phyloP scores from a whole-genome alignment of 2,888 invertebrate genomes.

The Hypselothyrea guttata region DNA sequence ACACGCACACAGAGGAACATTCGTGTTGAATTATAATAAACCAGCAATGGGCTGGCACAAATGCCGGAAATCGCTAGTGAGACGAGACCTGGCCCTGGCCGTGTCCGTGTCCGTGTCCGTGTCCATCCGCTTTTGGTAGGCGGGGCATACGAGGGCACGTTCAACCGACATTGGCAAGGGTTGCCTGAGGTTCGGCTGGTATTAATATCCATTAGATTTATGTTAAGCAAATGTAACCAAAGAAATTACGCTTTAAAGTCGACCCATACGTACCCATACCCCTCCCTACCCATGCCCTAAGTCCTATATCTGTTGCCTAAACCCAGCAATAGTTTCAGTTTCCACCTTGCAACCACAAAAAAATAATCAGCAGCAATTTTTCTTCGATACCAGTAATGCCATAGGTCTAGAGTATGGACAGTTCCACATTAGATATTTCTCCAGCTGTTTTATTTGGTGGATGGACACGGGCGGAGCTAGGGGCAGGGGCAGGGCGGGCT shows the following conservation, averaged over 20 bases:
- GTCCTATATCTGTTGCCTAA: background rate
- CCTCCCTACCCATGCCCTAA: background rate
- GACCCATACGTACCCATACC: background rate
- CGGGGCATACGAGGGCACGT: slow-evolving; percentile 68
- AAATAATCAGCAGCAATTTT: slow-evolving; percentile 30
- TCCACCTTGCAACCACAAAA: too few species aligned
- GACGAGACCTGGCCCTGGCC: slow-evolving; percentile 33
- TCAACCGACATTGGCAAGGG: slow-evolving; percentile 21
- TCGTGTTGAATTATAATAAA: slow-evolving; percentile 74
- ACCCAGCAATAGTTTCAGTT: background rate
- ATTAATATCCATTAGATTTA: slow-evolving; percentile 77
- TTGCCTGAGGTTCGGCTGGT: slow-evolving; percentile 45
- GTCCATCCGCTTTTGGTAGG: slow-evolving; percentile 44
- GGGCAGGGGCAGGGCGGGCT: too few species aligned
- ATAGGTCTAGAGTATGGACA: background rate
- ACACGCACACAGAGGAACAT: slow-evolving; percentile 28
- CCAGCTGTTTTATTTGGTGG: slow-evolving; percentile 68
- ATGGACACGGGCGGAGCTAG: too few species aligned
- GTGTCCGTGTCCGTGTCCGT: too few species aligned
- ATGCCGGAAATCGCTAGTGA: slow-evolving; percentile 72
- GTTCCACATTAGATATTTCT: slow-evolving; percentile 62
- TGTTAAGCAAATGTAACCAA: slow-evolving; percentile 73
- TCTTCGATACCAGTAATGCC: slow-evolving; percentile 44
- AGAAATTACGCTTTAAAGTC: slow-evolving; percentile 74
- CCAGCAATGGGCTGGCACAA: slow-evolving; percentile 66